Evolutionary conservation across 2,888 invertebrate species (phyloP), one percentile per base, ranked within the genome.

Genomic region (Endomychus coccineus): DNA sequence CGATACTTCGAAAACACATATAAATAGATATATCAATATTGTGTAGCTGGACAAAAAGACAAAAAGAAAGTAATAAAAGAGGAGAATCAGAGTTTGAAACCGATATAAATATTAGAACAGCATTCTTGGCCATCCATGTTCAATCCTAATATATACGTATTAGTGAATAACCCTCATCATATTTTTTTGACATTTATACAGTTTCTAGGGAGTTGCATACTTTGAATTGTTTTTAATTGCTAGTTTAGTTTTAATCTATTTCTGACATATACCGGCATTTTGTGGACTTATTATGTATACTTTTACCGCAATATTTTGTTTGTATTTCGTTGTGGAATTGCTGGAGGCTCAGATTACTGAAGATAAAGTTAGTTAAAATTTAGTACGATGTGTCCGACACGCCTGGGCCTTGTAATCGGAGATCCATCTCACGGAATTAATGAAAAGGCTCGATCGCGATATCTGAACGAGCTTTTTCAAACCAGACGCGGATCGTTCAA

Each of bases 221-320:
- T 43, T 46, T 49, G 47, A 48, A 51, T 49, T 54, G 56, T 61
- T 60, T 59, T 59, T 59, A 58, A 61, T 58, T 59, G 56, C 57
- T 39, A 40, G 42, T 36, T 55, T 56, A 54, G 57, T 60, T 61
- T 60, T 61, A 59, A 61, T 62, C 58, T 57, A 56, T 58, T 59
- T 60, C 59, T 61, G 63, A 63, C 63, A 62, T 58, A 51, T 62
- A 61, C 61, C 61, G 61, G 54, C 56, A 55, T 29, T 48, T 43
- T 44, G 45, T 50, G 52, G 51, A 51, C 50, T 53, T 51, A 51
- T 56, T 58, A 56, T 55, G 45, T 47, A 31, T n/a, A 22, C 5
- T 11, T 25, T 25, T 25, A 25, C 6, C n/a, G n/a, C n/a, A n/a
- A n/a, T n/a, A n/a, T 37, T 37, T 31, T 39, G 30, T 34, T 34